phyloP scores from a whole-genome alignment of 2,797 vertebrate genomes.

The Hippopotamyrus pictus region DNA sequence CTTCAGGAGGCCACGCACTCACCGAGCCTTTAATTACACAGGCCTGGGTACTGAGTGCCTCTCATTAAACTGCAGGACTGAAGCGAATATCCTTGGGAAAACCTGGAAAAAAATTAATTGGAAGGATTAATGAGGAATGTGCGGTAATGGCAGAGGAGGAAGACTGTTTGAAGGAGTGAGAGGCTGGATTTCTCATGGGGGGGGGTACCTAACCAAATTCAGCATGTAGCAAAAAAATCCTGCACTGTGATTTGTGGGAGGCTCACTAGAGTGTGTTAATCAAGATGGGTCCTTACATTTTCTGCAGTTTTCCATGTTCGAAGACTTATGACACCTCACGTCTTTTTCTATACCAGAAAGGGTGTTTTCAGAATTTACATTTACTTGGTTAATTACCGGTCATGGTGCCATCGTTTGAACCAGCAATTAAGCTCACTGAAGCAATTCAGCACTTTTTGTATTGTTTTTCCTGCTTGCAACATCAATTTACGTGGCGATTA shows the following conservation, averaged over 20 bases:
- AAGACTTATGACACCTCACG: background rate
- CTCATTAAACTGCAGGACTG: slow-evolving; percentile 35
- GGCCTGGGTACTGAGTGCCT: slow-evolving; percentile 18
- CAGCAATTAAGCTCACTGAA: background rate
- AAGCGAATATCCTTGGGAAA: slow-evolving; percentile 30
- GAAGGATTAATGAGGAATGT: slow-evolving; percentile 42
- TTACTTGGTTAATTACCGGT: slow-evolving; percentile 30
- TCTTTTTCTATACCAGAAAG: background rate
- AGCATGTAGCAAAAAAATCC: background rate
- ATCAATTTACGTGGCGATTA: background rate
- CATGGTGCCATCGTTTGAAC: slow-evolving; percentile 4
- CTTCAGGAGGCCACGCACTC: background rate
- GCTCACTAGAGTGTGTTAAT: background rate
- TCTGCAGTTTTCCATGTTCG: background rate
- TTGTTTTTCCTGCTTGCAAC: background rate
- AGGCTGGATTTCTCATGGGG: background rate
- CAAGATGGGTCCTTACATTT: background rate
- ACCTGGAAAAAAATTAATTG: slow-evolving; percentile 45
- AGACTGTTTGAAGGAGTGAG: slow-evolving; percentile 36
- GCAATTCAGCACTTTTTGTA: background rate
- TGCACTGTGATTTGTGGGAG: background rate
- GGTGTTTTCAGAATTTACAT: background rate
- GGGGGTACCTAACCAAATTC: background rate
- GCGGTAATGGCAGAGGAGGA: slow-evolving; percentile 27
- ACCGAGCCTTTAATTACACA: slow-evolving; percentile 23